phyloP scores from a whole-genome alignment of 2,113 vertebrate species.

The Neogobius melanostomus region DNA sequence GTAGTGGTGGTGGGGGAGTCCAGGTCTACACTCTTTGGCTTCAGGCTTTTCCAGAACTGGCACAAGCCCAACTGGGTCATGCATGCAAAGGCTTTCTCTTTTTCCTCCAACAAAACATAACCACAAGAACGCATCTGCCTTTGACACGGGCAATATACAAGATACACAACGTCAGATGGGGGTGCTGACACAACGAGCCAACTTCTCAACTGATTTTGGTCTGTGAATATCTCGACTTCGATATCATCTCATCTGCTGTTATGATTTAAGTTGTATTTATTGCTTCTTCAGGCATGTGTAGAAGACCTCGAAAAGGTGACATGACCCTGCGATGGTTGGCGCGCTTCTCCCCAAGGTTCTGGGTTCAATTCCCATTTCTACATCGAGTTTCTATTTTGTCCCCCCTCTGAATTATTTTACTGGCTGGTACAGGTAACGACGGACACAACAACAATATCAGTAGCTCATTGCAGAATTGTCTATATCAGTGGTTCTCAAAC shows the following conservation, averaged over 20 bases:
- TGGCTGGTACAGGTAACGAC: no score
- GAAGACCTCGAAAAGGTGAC: no score
- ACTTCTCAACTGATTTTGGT: conserved; percentile 42
- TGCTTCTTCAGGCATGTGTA: not conserved
- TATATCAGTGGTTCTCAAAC: no score
- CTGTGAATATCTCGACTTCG: conserved; percentile 60
- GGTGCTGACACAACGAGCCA: conserved; percentile 18
- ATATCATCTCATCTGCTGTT: conserved; percentile 41
- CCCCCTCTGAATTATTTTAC: no score
- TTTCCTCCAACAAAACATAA: conserved; percentile 54
- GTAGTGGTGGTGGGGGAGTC: conserved; percentile 52
- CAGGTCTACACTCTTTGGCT: conserved; percentile 72
- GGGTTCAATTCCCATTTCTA: no score
- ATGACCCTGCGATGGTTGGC: no score
- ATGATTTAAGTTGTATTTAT: conserved; percentile 40
- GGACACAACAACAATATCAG: no score
- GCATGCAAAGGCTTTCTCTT: conserved; percentile 68
- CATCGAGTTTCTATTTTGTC: no score
- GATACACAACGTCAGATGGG: conserved; percentile 31
- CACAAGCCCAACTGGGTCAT: conserved; percentile 79
- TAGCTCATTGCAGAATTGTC: no score
- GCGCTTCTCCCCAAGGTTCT: no score
- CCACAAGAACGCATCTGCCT: conserved; percentile 67
- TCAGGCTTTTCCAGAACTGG: conserved; percentile 74
- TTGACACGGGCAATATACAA: conserved; percentile 48